phyloP scores from a whole-genome alignment of 2,888 invertebrate species.

The Brassicogethes aeneus region DNA sequence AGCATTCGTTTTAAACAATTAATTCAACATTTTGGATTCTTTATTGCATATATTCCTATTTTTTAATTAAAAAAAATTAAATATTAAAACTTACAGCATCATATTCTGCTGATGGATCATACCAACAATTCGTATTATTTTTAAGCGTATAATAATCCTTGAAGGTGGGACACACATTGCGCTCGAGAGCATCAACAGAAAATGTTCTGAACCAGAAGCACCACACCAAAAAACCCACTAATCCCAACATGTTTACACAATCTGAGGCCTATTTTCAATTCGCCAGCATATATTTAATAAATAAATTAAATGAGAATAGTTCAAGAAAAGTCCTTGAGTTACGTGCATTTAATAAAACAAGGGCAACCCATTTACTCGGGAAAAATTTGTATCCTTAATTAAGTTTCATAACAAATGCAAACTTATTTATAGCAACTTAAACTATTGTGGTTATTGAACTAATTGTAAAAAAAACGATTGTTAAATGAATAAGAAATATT shows the following conservation, averaged over 20 bases:
- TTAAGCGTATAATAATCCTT: conserved; percentile 34
- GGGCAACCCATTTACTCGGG: too few species aligned
- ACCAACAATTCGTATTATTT: conserved; percentile 35
- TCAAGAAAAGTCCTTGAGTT: background rate
- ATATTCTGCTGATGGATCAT: conserved; percentile 31
- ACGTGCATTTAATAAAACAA: background rate
- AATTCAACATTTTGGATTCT: too few species aligned
- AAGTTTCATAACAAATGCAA: too few species aligned
- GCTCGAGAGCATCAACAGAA: conserved; percentile 14
- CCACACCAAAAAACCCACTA: conserved; percentile 4
- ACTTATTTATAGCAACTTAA: too few species aligned
- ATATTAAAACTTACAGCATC: conserved; percentile 35
- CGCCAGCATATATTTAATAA: background rate
- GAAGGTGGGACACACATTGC: conserved; percentile 36
- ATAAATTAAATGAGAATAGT: background rate
- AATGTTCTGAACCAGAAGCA: conserved; percentile 3
- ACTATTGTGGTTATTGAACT: too few species aligned
- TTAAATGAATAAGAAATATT: too few species aligned
- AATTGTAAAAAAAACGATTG: too few species aligned
- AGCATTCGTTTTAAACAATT: too few species aligned
- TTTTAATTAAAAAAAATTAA: too few species aligned
- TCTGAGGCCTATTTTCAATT: background rate
- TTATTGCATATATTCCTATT: too few species aligned
- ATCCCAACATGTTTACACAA: background rate
- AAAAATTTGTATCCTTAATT: too few species aligned